A percentile compares a stretch with the other conserved stretches of the same genome.
phyloP scores from a whole-genome alignment of 2,888 invertebrate genomes.

The Cephus pulcher region DNA sequence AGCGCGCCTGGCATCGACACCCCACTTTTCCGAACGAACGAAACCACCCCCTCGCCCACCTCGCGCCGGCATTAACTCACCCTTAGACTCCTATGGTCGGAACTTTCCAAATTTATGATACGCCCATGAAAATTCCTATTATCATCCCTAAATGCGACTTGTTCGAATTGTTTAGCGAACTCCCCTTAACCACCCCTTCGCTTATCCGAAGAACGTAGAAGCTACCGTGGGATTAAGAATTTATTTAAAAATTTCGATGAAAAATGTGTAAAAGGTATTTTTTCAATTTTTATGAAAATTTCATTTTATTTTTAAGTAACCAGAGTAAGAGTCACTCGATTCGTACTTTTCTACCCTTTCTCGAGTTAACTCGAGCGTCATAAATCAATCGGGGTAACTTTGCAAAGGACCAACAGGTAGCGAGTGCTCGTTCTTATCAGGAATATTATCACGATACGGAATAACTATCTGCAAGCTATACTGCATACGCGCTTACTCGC shows the following conservation, averaged over 20 bases:
- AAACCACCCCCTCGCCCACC: neutral
- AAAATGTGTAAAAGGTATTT: neutral
- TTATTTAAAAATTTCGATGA: neutral
- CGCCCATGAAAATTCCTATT: neutral
- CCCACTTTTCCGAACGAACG: neutral
- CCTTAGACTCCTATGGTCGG: neutral
- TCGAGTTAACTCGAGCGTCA: constrained; percentile 13
- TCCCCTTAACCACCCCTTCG: neutral
- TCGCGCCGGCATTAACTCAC: neutral
- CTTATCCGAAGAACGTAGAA: neutral
- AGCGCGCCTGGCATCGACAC: constrained; percentile 8
- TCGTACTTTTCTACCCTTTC: neutral
- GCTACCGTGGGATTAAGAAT: neutral
- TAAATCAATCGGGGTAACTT: constrained; percentile 18
- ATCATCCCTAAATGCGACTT: neutral
- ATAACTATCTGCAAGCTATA: neutral
- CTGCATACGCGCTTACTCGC: neutral
- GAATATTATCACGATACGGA: neutral
- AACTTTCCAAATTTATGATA: neutral
- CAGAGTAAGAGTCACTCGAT: neutral
- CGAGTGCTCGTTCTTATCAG: neutral
- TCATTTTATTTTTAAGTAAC: neutral
- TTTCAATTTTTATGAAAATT: neutral
- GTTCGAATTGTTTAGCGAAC: neutral
- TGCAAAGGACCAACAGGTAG: constrained; percentile 19